phyloP scores from a whole-genome alignment of 2,113 vertebrate genomes.

The Hemicordylus capensis region DNA sequence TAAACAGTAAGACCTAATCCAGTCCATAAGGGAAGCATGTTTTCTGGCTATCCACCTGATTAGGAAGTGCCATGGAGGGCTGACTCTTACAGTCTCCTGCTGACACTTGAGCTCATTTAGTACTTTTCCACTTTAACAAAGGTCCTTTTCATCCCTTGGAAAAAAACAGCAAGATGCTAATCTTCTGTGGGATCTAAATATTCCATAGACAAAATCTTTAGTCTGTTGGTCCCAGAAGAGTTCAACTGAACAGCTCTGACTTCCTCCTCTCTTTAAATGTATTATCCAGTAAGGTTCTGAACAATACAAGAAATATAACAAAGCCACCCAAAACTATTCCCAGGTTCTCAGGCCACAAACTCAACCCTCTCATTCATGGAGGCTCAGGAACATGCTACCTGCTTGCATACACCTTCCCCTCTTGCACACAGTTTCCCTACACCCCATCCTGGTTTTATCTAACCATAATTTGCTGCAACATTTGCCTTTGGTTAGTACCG shows the following conservation, averaged over 20 bases:
- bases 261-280: conserved; percentile 19
- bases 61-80: conserved; percentile 42
- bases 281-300: fast-evolving
- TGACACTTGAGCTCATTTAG: background rate
- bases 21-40: conserved; percentile 30
- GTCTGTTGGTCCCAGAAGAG: fast-evolving
- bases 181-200: background rate
- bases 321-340: background rate
- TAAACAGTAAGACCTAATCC: conserved; percentile 35
- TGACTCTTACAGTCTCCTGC: conserved; percentile 24
- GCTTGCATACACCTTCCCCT: background rate
- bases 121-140: conserved; percentile 36
- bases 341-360: background rate
- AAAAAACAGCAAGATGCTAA: conserved; percentile 29
- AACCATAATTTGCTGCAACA: background rate
- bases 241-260: background rate
- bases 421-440: background rate
- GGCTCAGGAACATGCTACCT: background rate
- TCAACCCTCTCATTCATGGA: background rate
- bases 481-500: background rate
- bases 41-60: conserved; percentile 19
- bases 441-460: background rate
- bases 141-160: conserved; percentile 27
- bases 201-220: background rate
- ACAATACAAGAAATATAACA: background rate